These are phyloP conservation scores for Hylyphantes graminicola DNA, from an alignment of 1,140 invertebrate species.

Conservation along the genomic window DNA sequence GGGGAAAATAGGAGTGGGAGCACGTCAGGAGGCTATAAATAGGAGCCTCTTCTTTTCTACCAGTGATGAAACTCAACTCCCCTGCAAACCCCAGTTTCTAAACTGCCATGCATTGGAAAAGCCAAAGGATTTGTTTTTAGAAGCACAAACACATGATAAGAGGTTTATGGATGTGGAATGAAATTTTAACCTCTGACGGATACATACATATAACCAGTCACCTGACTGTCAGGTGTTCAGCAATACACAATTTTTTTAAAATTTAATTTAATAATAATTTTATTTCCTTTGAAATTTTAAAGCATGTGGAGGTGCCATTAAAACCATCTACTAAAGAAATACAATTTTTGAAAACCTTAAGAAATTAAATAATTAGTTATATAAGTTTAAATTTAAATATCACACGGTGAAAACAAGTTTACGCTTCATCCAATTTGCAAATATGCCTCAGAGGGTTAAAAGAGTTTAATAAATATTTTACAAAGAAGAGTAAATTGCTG, in stretches of 20 bases:
- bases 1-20: background rate
- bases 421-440: no score
- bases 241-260: background rate
- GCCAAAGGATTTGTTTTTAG: background rate
- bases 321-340: no score
- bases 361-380: no score
- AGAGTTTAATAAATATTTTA: background rate
- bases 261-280: no score
- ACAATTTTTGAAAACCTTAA: no score
- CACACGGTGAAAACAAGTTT: no score
- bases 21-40: constrained; percentile 44
- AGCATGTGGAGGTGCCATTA: no score
- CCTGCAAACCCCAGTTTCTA: background rate
- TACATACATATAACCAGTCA: background rate
- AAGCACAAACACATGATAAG: background rate
- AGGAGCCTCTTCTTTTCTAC: constrained; percentile 3
- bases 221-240: background rate
- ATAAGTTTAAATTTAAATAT: no score
- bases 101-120: constrained; percentile 4
- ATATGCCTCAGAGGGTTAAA: no score
- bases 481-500: background rate
- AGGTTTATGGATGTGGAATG: background rate
- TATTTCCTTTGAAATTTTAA: no score
- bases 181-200: background rate
- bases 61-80: constrained; percentile 11